Evolutionary conservation across 2,113 vertebrate genomes (phyloP), one percentile per base, ranked within the genome.

Genomic region (Mustela lutreola): DNA sequence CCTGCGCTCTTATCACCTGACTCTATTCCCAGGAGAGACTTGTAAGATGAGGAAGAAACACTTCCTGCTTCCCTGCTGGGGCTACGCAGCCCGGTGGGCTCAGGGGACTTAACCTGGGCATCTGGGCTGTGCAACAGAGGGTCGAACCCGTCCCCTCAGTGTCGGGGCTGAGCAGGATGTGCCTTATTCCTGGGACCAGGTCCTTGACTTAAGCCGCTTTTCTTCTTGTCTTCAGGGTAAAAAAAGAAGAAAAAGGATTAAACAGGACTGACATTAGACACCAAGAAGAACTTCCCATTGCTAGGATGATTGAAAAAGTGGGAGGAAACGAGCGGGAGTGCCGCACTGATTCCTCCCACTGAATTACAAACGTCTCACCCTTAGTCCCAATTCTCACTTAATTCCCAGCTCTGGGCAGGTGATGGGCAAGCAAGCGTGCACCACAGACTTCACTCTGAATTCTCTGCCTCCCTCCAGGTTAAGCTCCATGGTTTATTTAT

Each of bases 401-500:
- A 16, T 45, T 88, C 48, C 45, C 39, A 36, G 1, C 33, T 80
- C 33, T 11, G 60, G 63, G 79, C 90, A 62, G 71, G 4, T 18
- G 42, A 93, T 36, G 48, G 48, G 26, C 33, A 48, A 94, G 53
- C 56, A 60, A 76, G n/a, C 82, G 1, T 26, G 60, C 60, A 26
- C 10, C 0, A 2, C 7, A 85, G 87, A 83, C 97, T 97, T 33
- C 75, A 14, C 89, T 62, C 60, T 31, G 80, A 96, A 76, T 31
- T 26, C 0, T 0, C 94, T 94, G 80, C 58, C 53, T 91, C 94
- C 94, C 56, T 8, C 60, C 83, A 53, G 62, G 63, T 88, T 18
- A 90, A 94, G 97, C 58, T 58, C 95, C 84, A 58, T 75, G 94
- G 83, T 97, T 98, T 97, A 96, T 97, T 98, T 53, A 94, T 85